Base-by-base conservation (phyloP, 2,888 invertebrate species). In the Chymomyza amoena region DNA sequence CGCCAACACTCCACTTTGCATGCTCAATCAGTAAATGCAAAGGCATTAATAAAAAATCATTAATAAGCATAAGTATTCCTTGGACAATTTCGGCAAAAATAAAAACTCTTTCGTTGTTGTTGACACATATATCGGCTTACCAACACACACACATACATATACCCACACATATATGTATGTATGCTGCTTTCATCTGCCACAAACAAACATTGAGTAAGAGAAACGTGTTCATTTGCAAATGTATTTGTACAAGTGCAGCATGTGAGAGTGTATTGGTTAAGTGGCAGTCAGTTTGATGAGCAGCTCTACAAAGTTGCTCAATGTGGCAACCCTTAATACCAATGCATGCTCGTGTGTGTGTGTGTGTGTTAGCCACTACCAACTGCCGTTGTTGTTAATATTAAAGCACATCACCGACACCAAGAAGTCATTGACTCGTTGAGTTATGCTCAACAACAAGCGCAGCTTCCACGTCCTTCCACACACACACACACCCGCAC, bases 361-460 rank as follows among this genome's bases (percentile, higher is more conserved):
- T 57, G 69, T 75, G 64, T 72, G 64, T 71, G 61, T 60, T 68
- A 65, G 75, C 70, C 71, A 75, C 32, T 39, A 45, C 20, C 25
- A 28, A 77, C 70, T 78, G 76, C 61, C 70, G 80, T 70, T 84
- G 84, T 81, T 89, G 89, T 89, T 89, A 81, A 86, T 89, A 89
- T 85, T 89, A 89, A 87, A 88, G 83, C 85, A 84, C 85, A 88
- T 88, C 81, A 88, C 85, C 88, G 82, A 87, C 85, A 89, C 86
- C 88, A 88, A 90, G 87, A 90, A 90, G 90, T 90, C 90, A 90
- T 89, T 90, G 90, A 89, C 90, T 90, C 85, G 84, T 85, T 90
- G 88, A 89, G 87, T 87, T 90, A 87, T 88, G 88, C 85, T 80
- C 80, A 85, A 85, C 85, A 85, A 73, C 74, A 56, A 79, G 75